Conservation (phyloP, 2,113 vertebrate genomes). For the Gallinago jamesoni region DNA sequence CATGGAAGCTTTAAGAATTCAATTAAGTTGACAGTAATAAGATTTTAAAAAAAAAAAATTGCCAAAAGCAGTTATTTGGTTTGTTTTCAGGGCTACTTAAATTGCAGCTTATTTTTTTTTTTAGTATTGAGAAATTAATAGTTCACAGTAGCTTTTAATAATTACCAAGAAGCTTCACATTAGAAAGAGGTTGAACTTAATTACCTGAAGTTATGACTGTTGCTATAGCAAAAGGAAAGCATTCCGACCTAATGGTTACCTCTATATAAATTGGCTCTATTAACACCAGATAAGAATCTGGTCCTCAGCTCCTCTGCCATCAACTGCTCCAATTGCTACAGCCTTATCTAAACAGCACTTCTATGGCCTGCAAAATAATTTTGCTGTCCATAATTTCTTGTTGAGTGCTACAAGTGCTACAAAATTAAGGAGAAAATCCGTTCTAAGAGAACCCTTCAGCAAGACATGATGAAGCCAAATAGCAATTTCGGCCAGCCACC, state of each 20-base stretch:
- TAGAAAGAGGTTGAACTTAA: neutral
- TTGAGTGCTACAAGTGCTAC: neutral
- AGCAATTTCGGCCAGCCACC: slow-evolving; percentile 9
- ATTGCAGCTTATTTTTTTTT: neutral
- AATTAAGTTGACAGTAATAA: neutral
- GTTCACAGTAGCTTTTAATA: neutral
- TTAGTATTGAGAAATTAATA: neutral
- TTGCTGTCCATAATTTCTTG: neutral
- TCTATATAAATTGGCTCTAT: neutral
- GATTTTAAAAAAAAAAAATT: neutral
- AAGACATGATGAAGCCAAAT: neutral
- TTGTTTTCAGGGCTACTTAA: neutral
- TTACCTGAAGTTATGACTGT: neutral
- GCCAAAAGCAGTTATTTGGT: neutral
- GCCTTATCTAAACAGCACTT: neutral
- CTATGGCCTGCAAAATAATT: neutral
- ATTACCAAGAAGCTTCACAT: neutral
- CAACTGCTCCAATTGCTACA: neutral
- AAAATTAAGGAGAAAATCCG: neutral
- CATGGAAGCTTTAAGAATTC: neutral
- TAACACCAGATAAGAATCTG: slow-evolving; percentile 6
- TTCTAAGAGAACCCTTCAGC: neutral
- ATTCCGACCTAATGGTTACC: neutral
- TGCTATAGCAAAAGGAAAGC: slow-evolving; percentile 3
- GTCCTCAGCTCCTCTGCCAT: neutral